Evolutionary conservation across 1,140 invertebrate species (phyloP).

Genomic region (Platorchestia sp.): DNA sequence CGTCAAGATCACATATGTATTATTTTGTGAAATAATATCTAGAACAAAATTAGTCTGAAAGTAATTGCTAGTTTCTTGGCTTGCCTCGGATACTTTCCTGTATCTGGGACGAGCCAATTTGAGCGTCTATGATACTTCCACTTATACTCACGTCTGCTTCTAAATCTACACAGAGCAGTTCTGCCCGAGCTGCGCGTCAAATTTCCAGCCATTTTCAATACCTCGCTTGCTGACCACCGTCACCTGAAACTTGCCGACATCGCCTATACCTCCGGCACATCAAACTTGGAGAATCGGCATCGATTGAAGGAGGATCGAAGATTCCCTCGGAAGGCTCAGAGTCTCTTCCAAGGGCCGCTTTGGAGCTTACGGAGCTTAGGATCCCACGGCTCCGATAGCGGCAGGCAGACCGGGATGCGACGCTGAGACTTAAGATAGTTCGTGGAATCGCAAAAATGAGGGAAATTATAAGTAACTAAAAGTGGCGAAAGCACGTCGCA

Average conservation of each 20-base stretch:
- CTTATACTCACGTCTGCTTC: too few species aligned
- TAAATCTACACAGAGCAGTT: neutral
- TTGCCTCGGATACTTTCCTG: too few species aligned
- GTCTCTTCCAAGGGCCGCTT: neutral
- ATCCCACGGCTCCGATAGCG: neutral
- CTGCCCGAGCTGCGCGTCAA: neutral
- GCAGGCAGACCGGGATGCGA: neutral
- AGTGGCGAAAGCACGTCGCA: neutral
- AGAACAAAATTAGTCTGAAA: too few species aligned
- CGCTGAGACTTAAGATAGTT: neutral
- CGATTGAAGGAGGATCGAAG: constrained; percentile 46
- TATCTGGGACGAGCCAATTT: too few species aligned
- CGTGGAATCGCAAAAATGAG: neutral
- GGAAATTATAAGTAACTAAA: neutral
- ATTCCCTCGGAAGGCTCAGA: neutral
- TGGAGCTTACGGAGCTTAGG: constrained; percentile 44
- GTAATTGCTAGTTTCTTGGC: too few species aligned
- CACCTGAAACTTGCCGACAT: neutral
- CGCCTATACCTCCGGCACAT: neutral
- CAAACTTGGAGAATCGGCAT: constrained; percentile 36
- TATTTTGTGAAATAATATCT: too few species aligned
- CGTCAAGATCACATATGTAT: too few species aligned
- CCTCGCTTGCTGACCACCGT: neutral
- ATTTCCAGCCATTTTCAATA: neutral
- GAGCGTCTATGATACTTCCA: too few species aligned